phyloP scores from a whole-genome alignment of 2,797 vertebrate genomes.

The Takifugu ocellatus region DNA sequence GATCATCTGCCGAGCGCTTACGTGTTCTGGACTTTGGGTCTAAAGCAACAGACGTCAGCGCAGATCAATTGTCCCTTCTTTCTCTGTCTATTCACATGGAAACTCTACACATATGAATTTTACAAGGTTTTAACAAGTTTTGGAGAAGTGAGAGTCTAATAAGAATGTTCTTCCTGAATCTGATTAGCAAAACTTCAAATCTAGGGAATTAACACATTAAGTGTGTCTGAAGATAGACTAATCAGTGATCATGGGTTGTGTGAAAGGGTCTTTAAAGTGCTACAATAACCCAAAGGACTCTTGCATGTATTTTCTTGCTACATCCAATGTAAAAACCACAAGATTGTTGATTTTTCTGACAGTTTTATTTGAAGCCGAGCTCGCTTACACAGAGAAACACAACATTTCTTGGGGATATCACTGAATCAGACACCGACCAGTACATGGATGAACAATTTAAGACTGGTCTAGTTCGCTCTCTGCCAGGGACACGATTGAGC shows the following conservation, averaged over 20 bases:
- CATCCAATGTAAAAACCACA: neutral
- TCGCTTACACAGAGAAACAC: constrained; percentile 2
- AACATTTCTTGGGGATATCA: neutral
- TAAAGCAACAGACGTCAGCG: constrained; percentile 20
- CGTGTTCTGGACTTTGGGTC: constrained; percentile 26
- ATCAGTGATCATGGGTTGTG: neutral
- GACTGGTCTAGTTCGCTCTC: constrained; percentile 49
- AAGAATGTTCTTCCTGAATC: neutral
- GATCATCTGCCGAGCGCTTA: constrained; percentile 11
- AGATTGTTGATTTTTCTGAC: neutral
- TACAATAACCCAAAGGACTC: neutral
- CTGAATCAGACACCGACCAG: neutral
- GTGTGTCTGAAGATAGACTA: neutral
- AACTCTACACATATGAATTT: neutral
- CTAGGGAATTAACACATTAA: no score
- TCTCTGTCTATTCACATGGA: neutral
- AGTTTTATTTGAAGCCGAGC: neutral
- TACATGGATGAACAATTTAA: constrained; percentile 11
- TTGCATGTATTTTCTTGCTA: neutral
- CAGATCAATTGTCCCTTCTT: constrained; percentile 23
- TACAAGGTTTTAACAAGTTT: no score
- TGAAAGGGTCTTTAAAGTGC: neutral
- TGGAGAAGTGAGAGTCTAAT: neutral
- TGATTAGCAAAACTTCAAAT: no score
- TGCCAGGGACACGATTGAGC: constrained; percentile 50